Percentiles rank a stretch among this genome's conserved stretches.
Conservation (phyloP, 2,888 invertebrate species). For the Diaperis boleti region DNA sequence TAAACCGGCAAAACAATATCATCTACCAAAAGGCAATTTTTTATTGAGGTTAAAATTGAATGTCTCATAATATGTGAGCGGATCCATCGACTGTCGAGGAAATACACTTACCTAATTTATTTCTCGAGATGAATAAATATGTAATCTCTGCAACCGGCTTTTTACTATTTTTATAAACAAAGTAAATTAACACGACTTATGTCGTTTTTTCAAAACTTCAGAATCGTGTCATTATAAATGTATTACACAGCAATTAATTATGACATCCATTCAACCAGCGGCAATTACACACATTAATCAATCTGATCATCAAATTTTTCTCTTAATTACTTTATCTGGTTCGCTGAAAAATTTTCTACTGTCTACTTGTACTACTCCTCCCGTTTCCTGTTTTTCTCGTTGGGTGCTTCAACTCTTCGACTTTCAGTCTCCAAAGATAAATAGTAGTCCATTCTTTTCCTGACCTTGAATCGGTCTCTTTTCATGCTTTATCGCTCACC, state of each 20-base stretch:
- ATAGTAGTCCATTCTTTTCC: neutral
- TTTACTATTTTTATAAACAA: neutral
- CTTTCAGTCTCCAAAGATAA: neutral
- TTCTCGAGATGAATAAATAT: neutral
- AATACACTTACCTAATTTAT: neutral
- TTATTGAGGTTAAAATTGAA: slow-evolving; percentile 8
- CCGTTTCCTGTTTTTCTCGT: neutral
- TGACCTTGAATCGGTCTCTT: neutral
- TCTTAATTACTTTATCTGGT: no score
- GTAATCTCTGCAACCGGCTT: no score
- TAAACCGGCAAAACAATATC: neutral
- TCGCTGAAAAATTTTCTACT: no score
- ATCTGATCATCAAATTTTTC: neutral
- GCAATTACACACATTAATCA: neutral
- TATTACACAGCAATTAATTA: neutral
- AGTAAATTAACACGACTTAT: neutral
- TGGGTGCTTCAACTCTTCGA: neutral
- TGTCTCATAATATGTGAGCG: slow-evolving; percentile 1
- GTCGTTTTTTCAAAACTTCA: no score
- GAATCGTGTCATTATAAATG: neutral
- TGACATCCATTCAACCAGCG: neutral
- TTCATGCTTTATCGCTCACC: neutral
- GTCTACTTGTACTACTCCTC: no score
- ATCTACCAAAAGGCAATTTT: neutral
- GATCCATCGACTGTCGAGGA: neutral